Evolutionary conservation across 2,888 invertebrate species (phyloP), one percentile per base, ranked within the genome.

Genomic region (Ochropacha duplaris): DNA sequence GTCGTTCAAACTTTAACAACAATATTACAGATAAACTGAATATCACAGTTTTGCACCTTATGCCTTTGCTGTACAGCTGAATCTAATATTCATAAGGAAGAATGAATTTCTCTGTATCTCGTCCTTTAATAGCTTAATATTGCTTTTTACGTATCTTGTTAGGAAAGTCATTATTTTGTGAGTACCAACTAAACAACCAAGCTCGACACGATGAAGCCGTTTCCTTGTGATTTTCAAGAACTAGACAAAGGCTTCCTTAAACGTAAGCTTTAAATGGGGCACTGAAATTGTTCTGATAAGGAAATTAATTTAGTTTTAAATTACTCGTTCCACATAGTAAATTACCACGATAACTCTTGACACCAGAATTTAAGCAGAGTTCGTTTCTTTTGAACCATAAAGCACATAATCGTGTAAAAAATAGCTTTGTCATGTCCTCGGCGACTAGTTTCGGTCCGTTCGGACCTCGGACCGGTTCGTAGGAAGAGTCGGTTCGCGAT

Each of bases 391-490:
- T 63, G 60, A 58, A 58, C 54, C 67, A 68, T 69, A 76, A 65
- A 71, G 67, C 62, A 74, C 65, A 70, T 51, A 69, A 65, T 71
- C 66, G 69, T 68, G 65, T 64, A 69, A 66, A 70, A n/a, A 69
- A 73, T 64, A 64, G 64, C 52, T 31, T 52, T 52, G 31, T 31
- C 31, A 52, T 66, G 62, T 59, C 68, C 68, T 66, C 61, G 62
- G 61, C 67, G 72, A 65, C 62, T 58, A 64, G 59, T 68, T 69
- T 66, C 55, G 60, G 60, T 65, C 64, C 70, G 71, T 67, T 71
- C 61, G 65, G 57, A 58, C 54, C 50, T 49, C 57, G 54, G 71
- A 79, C 80, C 78, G 80, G 80, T 81, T 81, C 68, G 60, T 72
- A 69, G 61, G 71, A 73, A 75, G 73, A 70, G 66, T 61, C 69